A percentile compares a stretch with the other conserved stretches of the same genome.
Evolutionary conservation across 2,797 vertebrate species (phyloP).

Genomic region (Tenualosa thibaudeaui): DNA sequence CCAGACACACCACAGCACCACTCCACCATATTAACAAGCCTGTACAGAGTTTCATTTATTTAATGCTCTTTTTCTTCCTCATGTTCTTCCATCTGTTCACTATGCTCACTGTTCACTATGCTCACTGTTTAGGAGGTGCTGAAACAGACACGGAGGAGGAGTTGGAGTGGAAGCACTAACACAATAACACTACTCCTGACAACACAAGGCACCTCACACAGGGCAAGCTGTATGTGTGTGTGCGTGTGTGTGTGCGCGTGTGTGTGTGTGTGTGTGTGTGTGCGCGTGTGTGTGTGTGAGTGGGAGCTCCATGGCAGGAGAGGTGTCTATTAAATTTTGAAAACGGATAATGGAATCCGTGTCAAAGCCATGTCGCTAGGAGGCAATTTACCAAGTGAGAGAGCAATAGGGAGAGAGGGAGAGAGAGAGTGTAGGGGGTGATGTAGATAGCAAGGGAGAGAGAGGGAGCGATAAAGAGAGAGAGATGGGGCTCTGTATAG

Average conservation of each 20-base stretch:
- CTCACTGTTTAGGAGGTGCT: not conserved
- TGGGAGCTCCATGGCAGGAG: conserved; percentile 1
- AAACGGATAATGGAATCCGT: conserved; percentile 63
- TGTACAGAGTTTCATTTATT: not conserved
- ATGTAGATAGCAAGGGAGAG: not conserved
- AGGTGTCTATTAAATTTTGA: conserved; percentile 63
- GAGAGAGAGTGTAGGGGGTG: not conserved
- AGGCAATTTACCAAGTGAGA: conserved; percentile 34
- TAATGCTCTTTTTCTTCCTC: not conserved
- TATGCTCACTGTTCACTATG: not conserved
- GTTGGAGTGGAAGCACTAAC: not conserved
- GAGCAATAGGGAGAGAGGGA: conserved; percentile 8
- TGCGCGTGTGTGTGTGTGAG: not conserved
- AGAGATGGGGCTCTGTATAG: conserved; percentile 51
- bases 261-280: not conserved
- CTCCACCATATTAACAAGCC: not conserved
- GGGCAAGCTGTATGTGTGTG: not conserved
- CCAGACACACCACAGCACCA: not conserved
- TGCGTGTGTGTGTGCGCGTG: not conserved
- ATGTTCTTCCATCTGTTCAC: not conserved
- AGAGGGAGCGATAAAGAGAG: not conserved
- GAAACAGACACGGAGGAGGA: not conserved
- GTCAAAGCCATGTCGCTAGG: conserved; percentile 55
- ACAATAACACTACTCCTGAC: not conserved
- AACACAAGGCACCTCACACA: not conserved